phyloP scores from a whole-genome alignment of 2,888 invertebrate genomes.

The Zonitis immaculata region DNA sequence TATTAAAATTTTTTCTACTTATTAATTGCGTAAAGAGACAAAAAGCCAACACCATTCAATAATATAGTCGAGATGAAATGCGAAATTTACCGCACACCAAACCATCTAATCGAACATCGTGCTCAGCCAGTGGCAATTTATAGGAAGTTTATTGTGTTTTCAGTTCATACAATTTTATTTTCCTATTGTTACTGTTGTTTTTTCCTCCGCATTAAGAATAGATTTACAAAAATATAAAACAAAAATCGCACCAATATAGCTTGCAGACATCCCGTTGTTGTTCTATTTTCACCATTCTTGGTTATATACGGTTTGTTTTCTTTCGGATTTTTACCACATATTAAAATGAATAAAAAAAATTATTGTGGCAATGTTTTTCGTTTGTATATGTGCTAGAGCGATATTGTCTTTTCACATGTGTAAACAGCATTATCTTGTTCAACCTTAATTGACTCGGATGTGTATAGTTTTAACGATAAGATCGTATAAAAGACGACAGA shows the following conservation, averaged over 20 bases:
- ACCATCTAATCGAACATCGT: constrained; percentile 3
- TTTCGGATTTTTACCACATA: too few relatives aligned
- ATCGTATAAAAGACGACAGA: constrained; percentile 9
- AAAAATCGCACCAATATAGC: neutral
- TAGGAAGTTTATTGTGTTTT: constrained; percentile 5
- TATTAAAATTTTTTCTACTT: too few relatives aligned
- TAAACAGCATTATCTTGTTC: constrained; percentile 22
- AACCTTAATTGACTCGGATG: constrained; percentile 21
- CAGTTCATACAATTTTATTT: neutral
- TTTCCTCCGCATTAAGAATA: neutral
- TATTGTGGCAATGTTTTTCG: neutral
- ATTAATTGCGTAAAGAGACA: too few relatives aligned
- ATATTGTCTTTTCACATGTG: constrained; percentile 20
- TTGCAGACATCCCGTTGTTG: constrained; percentile 8
- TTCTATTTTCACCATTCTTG: constrained; percentile 1
- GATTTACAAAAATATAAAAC: neutral
- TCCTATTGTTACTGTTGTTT: constrained; percentile 1
- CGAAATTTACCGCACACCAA: neutral
- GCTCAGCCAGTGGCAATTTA: constrained; percentile 5
- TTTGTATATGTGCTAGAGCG: neutral
- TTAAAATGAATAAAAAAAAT: neutral
- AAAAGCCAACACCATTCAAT: neutral
- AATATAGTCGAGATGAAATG: neutral
- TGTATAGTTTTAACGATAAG: constrained; percentile 10
- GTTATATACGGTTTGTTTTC: neutral